Evolutionary conservation across 1,140 invertebrate genomes (phyloP), one percentile per base, ranked within the genome.

Genomic region (Plodia interpunctella): DNA sequence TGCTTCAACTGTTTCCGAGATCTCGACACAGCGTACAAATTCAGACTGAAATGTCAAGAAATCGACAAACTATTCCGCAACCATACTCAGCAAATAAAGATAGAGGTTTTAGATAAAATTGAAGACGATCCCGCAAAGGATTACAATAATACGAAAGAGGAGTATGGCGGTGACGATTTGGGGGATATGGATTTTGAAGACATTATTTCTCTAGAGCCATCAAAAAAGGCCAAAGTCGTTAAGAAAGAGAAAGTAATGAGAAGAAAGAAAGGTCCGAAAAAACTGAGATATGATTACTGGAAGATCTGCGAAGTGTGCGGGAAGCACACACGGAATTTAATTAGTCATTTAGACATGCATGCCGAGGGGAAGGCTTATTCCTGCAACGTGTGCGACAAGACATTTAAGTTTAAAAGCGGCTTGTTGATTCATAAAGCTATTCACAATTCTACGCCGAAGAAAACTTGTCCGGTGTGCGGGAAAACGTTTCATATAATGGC

Each of bases 351-450:
- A 66, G 86, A 88, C 58, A 82, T 79, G 49, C 93, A 94, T 63
- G 90, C 90, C 2, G 87, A 80, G 0, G 88, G 89, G 21, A 92
- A 91, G 63, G 81, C 89, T 0, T 92, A 92, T 68, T 78, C 76
- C 10, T 94, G 93, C 68, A 71, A 90, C 17, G 72, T 90, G 13
- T 94, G 92, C 74, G 86, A 90, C 13, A 93, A 91, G 69, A 88
- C 76, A 52, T 92, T 91, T 62, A 89, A 85, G 32, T 91, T 89
- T 52, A 85, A 83, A 50, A 87, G 88, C 44, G 87, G 91, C 2
- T 66, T 92, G 28, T 74, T 88, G 35, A 79, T 88, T 54, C 91
- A 92, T 68, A 74, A 77, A 59, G 75, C 86, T 10, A 71, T 83
- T 0, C 91, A 91, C 62, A 75, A 87, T 55, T 72, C 83, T n/a